Evolutionary conservation across 2,888 invertebrate genomes (phyloP), one percentile per base, ranked within the genome.

Genomic region (Stenchaetothrips biformis): DNA sequence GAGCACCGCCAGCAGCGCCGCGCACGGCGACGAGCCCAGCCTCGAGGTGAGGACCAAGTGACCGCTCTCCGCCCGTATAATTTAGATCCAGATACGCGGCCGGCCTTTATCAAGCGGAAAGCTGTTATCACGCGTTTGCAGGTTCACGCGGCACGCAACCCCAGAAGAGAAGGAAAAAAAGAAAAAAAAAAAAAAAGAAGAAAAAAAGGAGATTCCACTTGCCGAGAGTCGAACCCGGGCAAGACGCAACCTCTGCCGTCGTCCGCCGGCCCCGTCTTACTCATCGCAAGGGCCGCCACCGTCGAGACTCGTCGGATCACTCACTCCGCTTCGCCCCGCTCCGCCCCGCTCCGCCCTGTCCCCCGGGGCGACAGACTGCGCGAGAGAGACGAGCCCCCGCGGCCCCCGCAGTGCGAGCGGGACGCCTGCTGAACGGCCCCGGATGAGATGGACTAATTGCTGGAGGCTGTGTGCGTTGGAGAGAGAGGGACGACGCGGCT

Each of bases 401-500:
- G 4, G 53, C 53, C 3, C 53, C 53, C 1, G 53, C 13, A 9
- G 53, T 16, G 53, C 53, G 53, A 16, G 9, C 53, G 53, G 53
- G 53, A 9, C 16, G 53, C 13, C 67, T 74, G 67, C 67, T 74
- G 25, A 74, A 74, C 67, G 67, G 53, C 53, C 53, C 13, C 18
- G 53, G 53, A 53, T 53, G 67, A 74, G 67, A 74, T 74, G 67
- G 25, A 21, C 67, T 74, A 74, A 74, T 74, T 74, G 67, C 67
- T 25, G 67, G 67, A 74, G 67, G 25, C 67, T 74, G 67, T 74
- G 67, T 74, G 67, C 67, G 67, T 7, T 74, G 67, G 67, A 67
- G 67, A n/a, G 21, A 9, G n/a, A 37, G 2, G 37, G 37, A 37
- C 37, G 37, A 37, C 37, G 16, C 67, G 67, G 7, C 67, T 74